Percentiles rank a stretch among this genome's conserved stretches.
Conservation (phyloP, 2,888 invertebrate species). For the Schizaphis graminum region DNA sequence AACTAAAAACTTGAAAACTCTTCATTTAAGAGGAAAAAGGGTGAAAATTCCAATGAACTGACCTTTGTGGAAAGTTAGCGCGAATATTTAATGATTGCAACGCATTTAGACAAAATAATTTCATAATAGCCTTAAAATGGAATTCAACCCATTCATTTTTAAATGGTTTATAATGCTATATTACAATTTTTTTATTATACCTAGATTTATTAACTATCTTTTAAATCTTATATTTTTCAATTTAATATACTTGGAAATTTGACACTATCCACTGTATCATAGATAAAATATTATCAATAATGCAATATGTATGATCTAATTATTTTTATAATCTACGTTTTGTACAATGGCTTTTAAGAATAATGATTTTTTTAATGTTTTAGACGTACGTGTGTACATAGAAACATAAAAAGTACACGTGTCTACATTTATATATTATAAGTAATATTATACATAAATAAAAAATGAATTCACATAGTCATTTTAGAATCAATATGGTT, state of each 20-base stretch:
- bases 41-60: background rate
- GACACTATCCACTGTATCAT: background rate
- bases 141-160: background rate
- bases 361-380: background rate
- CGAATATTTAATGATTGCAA: background rate
- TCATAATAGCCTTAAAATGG: background rate
- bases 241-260: background rate
- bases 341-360: background rate
- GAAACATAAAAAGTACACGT: background rate
- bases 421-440: background rate
- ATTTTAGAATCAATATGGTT: slow-evolving; percentile 18
- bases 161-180: background rate
- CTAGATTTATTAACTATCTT: background rate
- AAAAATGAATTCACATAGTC: background rate
- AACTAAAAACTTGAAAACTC: background rate
- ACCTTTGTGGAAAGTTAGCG: background rate
- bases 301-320: background rate
- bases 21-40: background rate
- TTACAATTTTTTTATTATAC: background rate
- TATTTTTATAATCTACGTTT: background rate
- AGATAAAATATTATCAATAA: background rate
- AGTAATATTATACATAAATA: background rate
- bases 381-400: no score
- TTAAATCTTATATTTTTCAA: background rate
- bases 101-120: background rate